Conservation (phyloP, 2,888 invertebrate species). For the Strigamia maritima region DNA sequence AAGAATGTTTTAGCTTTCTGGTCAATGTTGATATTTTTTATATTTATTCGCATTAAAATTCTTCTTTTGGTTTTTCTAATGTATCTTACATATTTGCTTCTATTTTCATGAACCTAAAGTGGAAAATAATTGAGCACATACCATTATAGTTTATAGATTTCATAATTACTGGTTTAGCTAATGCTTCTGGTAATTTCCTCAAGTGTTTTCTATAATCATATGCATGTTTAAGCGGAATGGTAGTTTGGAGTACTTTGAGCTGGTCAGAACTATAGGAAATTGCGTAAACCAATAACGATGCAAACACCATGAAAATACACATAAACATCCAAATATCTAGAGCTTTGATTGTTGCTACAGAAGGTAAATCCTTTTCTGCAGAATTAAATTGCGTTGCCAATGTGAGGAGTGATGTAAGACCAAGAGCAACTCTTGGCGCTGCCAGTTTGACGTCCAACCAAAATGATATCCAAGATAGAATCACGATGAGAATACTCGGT, state of each 20-base stretch:
- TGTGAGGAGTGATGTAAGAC: not conserved
- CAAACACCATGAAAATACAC: not conserved
- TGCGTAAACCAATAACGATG: not conserved
- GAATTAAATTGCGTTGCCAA: slow-evolving; percentile 14
- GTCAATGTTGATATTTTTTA: not conserved
- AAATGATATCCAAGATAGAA: not conserved
- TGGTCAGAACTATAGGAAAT: not conserved
- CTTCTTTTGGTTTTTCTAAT: no score
- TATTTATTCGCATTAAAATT: not conserved
- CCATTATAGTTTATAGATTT: no score
- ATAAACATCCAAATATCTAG: slow-evolving; percentile 1
- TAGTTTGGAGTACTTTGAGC: no score
- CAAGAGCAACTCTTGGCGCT: slow-evolving; percentile 10
- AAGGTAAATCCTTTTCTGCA: not conserved
- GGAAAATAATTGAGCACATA: no score
- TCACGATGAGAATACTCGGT: not conserved
- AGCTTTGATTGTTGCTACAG: not conserved
- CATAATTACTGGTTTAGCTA: no score
- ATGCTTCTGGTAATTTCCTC: no score
- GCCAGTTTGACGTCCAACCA: not conserved
- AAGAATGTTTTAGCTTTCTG: not conserved
- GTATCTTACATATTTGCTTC: no score
- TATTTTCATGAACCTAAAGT: no score
- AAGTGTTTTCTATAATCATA: no score
- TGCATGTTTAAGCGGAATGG: no score